These are phyloP conservation scores for Phrynocephalus versicolor DNA, from an alignment of 2,113 vertebrate genomes.

Conservation along the genomic window DNA sequence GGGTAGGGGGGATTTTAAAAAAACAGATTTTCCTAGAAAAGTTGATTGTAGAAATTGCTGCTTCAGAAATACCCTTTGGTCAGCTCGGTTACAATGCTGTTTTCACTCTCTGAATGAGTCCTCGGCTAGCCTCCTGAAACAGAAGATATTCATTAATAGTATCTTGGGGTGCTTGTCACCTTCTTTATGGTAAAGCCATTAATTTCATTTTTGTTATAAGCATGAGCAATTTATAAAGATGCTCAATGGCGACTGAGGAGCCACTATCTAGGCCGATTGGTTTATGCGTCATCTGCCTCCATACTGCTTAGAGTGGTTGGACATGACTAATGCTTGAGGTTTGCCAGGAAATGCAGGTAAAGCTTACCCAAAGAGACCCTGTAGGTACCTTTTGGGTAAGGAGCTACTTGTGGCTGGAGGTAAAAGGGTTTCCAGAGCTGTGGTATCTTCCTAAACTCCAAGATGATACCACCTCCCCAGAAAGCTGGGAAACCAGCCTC, in stretches of 20 bases:
- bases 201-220: neutral
- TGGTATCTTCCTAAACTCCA: neutral
- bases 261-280: neutral
- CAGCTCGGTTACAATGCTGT: neutral
- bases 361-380: neutral
- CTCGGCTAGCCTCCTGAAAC: neutral
- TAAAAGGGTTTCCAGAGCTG: neutral
- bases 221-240: neutral
- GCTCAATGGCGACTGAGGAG: constrained; percentile 13
- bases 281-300: neutral
- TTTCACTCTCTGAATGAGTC: neutral
- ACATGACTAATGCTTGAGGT: neutral
- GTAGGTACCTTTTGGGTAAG: neutral
- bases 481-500: too few relatives aligned
- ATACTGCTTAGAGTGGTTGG: neutral
- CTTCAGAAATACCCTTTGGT: constrained; percentile 11
- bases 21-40: neutral
- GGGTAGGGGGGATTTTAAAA: neutral
- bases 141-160: neutral
- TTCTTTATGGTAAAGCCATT: constrained; percentile 6
- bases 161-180: neutral
- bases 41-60: neutral
- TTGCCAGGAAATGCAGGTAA: neutral
- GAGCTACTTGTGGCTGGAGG: too few relatives aligned
- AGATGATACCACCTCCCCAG: neutral